Conservation (phyloP, 2,797 vertebrate genomes). For the Bradypus variegatus region DNA sequence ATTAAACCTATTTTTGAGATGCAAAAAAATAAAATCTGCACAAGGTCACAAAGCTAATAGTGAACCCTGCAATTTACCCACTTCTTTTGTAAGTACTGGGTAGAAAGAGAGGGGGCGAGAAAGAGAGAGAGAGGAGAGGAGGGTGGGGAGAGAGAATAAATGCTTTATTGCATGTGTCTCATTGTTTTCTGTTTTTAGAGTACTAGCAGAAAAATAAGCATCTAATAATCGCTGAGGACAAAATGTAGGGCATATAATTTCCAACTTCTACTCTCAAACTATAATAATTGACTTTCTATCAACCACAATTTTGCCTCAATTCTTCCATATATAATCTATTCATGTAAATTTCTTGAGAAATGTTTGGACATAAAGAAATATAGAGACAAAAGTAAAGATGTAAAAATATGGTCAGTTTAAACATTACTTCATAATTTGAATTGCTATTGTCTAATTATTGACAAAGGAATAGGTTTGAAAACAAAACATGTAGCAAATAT, state of each 20-base stretch:
- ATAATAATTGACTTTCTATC: conserved; percentile 2
- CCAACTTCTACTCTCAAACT: background rate
- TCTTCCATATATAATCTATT: background rate
- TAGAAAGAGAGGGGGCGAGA: background rate
- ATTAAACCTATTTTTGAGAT: background rate
- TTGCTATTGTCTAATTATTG: conserved; percentile 13
- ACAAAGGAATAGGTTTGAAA: background rate
- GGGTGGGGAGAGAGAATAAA: background rate
- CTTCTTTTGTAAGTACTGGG: conserved; percentile 8
- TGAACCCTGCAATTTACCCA: background rate
- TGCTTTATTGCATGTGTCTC: background rate
- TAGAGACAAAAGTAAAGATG: background rate
- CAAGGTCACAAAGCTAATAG: conserved; percentile 2
- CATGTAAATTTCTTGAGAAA: background rate
- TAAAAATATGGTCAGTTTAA: conserved; percentile 9
- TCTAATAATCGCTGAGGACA: background rate
- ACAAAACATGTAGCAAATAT: background rate
- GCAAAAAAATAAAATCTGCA: conserved; percentile 10
- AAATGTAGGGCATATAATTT: background rate
- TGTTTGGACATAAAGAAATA: conserved; percentile 24
- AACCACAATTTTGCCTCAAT: background rate
- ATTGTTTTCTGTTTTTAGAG: conserved; percentile 11
- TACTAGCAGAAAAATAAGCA: background rate
- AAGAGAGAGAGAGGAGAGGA: too few relatives aligned
- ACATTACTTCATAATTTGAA: background rate